A percentile compares a stretch with the other conserved stretches of the same genome.
Evolutionary conservation across 2,888 invertebrate genomes (phyloP).

Genomic region (Laothoe populi): DNA sequence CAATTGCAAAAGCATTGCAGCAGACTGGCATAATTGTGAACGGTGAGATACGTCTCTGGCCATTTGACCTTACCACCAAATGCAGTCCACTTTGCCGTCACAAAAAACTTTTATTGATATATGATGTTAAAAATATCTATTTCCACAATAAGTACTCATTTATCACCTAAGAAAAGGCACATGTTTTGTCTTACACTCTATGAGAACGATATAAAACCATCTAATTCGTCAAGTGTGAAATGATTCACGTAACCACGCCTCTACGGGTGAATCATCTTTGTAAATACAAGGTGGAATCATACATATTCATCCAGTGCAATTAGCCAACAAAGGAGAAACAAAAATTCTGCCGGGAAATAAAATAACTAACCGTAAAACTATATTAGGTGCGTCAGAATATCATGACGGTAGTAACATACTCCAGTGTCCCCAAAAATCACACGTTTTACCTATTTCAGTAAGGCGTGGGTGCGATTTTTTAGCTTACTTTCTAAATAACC

Average conservation of each 20-base stretch:
- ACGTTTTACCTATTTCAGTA: conserved; percentile 17
- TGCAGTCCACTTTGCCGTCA: too few relatives aligned
- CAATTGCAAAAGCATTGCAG: too few relatives aligned
- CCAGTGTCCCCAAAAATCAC: conserved; percentile 26
- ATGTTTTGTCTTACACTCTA: conserved; percentile 40
- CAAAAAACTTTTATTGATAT: too few relatives aligned
- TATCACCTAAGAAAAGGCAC: conserved; percentile 66
- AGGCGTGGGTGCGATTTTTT: conserved; percentile 41
- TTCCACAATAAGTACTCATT: conserved; percentile 47
- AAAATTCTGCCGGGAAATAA: conserved; percentile 9
- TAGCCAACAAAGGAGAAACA: conserved; percentile 15
- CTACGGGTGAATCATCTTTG: conserved; percentile 1
- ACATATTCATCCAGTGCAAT: conserved; percentile 19
- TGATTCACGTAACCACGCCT: conserved; percentile 2
- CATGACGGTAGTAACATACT: conserved; percentile 22
- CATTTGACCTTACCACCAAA: too few relatives aligned
- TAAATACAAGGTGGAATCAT: background rate
- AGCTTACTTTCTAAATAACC: conserved; percentile 47
- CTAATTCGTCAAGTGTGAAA: background rate
- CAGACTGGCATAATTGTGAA: too few relatives aligned
- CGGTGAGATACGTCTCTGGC: too few relatives aligned
- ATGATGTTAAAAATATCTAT: background rate
- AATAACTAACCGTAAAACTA: conserved; percentile 20
- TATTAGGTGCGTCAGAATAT: conserved; percentile 26
- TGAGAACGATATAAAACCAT: conserved; percentile 37